Conservation (phyloP, 2,113 vertebrate genomes). For the Alosa alosa region DNA sequence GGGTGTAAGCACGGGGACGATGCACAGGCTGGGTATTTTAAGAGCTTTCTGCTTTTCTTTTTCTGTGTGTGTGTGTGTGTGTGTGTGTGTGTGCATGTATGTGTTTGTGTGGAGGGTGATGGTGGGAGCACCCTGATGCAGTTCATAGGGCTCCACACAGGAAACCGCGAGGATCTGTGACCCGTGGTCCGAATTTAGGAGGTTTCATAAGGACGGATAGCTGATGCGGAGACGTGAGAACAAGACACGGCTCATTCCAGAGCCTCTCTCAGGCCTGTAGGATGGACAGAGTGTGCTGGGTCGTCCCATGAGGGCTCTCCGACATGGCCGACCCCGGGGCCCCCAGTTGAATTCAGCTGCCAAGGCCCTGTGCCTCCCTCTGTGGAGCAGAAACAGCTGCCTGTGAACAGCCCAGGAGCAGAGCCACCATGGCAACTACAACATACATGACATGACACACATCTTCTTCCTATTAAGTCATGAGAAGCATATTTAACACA, state of each 20-base stretch:
- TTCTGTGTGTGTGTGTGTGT: background rate
- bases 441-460: background rate
- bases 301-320: background rate
- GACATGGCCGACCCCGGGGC: background rate
- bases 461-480: background rate
- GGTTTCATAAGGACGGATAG: conserved; percentile 15
- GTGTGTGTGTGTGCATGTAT: background rate
- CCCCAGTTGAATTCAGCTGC: background rate
- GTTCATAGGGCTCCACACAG: background rate
- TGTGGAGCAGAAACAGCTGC: background rate
- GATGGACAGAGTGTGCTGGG: background rate
- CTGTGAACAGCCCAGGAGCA: background rate
- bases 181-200: background rate
- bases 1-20: background rate
- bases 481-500: background rate
- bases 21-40: background rate
- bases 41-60: background rate
- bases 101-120: background rate
- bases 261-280: background rate
- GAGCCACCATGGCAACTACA: background rate
- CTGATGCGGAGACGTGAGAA: conserved; percentile 8
- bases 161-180: background rate
- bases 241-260: background rate
- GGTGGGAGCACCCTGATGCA: background rate
- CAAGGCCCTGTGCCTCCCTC: conserved; percentile 6